Conservation (phyloP, 2,797 vertebrate genomes). For the Acanthis flammea region DNA sequence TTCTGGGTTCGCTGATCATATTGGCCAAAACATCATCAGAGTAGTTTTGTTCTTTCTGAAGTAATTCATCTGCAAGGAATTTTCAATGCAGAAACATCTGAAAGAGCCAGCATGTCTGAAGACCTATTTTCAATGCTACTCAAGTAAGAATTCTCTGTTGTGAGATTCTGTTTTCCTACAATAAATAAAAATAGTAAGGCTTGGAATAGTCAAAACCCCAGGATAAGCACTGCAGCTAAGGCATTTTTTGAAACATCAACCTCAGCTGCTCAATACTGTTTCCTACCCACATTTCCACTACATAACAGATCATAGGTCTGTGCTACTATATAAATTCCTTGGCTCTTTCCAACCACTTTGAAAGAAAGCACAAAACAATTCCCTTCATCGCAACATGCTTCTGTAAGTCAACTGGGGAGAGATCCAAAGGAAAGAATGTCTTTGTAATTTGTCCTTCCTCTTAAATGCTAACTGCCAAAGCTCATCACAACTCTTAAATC, state of each 20-base stretch:
- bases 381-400: neutral
- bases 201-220: neutral
- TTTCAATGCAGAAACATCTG: neutral
- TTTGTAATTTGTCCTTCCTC: neutral
- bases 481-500: neutral
- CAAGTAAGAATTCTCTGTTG: neutral
- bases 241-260: neutral
- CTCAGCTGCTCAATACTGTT: neutral
- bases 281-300: neutral
- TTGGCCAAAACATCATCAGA: conserved; percentile 93
- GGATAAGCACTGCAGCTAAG: neutral
- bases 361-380: neutral
- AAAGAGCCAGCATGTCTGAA: neutral
- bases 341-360: neutral
- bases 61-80: conserved; percentile 85
- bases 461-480: neutral
- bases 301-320: neutral
- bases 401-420: accelerated
- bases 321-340: neutral
- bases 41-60: conserved; percentile 94
- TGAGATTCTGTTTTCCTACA: neutral
- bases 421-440: neutral
- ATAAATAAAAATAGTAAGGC: neutral
- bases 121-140: neutral
- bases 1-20: conserved; percentile 91